phyloP scores from a whole-genome alignment of 2,113 vertebrate genomes.

The Sander vitreus region DNA sequence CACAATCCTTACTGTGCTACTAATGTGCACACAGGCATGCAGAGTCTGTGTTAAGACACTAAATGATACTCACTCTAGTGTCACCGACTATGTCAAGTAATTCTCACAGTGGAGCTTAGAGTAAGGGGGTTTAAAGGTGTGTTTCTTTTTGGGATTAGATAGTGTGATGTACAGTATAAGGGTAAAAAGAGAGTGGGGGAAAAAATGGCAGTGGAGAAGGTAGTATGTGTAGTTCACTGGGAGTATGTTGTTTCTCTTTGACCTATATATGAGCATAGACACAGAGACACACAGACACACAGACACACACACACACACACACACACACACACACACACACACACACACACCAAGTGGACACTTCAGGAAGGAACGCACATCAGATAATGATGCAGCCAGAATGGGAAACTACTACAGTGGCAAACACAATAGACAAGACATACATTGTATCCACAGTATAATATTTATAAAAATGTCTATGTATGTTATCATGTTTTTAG shows the following conservation, averaged over 20 bases:
- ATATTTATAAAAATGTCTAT: neutral
- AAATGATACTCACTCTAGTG: neutral
- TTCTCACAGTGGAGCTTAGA: neutral
- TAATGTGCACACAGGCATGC: neutral
- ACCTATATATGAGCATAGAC: conserved; percentile 8
- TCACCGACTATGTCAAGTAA: neutral
- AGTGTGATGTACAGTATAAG: neutral
- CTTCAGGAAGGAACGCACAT: conserved; percentile 63
- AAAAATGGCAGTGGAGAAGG: neutral
- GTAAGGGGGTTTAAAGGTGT: neutral
- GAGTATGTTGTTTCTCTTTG: conserved; percentile 23
- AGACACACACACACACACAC: neutral
- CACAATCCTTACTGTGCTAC: neutral
- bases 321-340: conserved; percentile 7
- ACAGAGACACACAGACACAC: conserved; percentile 2
- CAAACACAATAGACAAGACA: neutral
- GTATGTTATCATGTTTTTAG: neutral
- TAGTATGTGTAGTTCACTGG: neutral
- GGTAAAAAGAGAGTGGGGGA: neutral
- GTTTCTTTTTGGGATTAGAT: no score
- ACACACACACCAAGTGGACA: conserved; percentile 11
- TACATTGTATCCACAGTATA: neutral
- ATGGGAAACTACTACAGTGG: neutral
- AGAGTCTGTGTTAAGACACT: neutral
- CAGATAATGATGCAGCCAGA: conserved; percentile 55